phyloP scores from a whole-genome alignment of 2,888 invertebrate genomes.

The Machimus atricapillus region DNA sequence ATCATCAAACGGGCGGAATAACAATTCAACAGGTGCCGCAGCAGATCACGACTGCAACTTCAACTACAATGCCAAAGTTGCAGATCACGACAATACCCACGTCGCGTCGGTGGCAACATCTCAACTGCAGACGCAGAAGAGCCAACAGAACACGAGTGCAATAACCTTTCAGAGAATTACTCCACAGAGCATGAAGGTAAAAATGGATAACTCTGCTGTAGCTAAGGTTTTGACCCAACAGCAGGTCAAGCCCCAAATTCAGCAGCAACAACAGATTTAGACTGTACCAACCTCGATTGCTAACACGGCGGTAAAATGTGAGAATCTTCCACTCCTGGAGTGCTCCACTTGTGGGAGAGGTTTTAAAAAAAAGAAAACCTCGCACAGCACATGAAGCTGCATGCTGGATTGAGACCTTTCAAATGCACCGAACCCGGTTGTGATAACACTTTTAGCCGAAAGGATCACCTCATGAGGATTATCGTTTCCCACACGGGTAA shows the following conservation, averaged over 20 bases:
- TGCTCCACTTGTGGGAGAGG: slow-evolving; percentile 70
- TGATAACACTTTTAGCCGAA: slow-evolving; percentile 72
- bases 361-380: slow-evolving; percentile 74
- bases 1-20: slow-evolving; percentile 41
- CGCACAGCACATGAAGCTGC: slow-evolving; percentile 72
- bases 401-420: slow-evolving; percentile 72
- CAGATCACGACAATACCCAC: slow-evolving; percentile 47
- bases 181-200: slow-evolving; percentile 41
- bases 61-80: slow-evolving; percentile 40
- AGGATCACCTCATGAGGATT: slow-evolving; percentile 73
- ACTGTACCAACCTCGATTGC: background rate
- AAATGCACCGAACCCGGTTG: slow-evolving; percentile 68
- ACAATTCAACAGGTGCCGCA: slow-evolving; percentile 50
- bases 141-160: slow-evolving; percentile 29
- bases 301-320: background rate
- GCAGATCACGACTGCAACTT: slow-evolving; percentile 43
- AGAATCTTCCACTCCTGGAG: slow-evolving; percentile 50
- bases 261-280: background rate
- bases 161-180: slow-evolving; percentile 48
- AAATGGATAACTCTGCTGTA: slow-evolving; percentile 43
- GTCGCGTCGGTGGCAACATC: slow-evolving; percentile 41
- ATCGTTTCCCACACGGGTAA: slow-evolving; percentile 73
- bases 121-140: slow-evolving; percentile 49
- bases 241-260: slow-evolving; percentile 55
- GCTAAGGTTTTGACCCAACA: slow-evolving; percentile 53